Percentiles rank a stretch among this genome's conserved stretches.
phyloP scores from a whole-genome alignment of 2,113 vertebrate species.

The Protobothrops mucrosquamatus region DNA sequence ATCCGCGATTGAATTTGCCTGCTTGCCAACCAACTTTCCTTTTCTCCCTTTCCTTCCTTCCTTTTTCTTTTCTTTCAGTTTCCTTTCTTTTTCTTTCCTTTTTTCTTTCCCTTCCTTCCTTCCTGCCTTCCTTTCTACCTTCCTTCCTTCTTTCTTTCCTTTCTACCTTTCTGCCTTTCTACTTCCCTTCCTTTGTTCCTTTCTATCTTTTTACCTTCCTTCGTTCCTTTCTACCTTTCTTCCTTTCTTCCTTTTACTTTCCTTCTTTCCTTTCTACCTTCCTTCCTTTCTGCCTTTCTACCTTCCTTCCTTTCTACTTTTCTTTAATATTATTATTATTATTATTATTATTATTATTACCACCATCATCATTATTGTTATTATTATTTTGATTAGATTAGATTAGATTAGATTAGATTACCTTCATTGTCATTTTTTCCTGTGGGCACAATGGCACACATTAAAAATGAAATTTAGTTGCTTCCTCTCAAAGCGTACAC shows the following conservation, averaged over 20 bases:
- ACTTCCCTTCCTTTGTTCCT: background rate
- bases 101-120: too few species aligned
- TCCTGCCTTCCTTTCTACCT: background rate
- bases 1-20: background rate
- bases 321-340: background rate
- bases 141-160: background rate
- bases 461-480: too few species aligned
- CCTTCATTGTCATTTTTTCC: too few species aligned
- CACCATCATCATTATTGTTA: accelerated
- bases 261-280: background rate
- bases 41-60: background rate
- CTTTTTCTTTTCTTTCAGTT: background rate
- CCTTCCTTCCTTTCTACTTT: background rate
- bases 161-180: too few species aligned
- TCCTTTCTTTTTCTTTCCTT: too few species aligned
- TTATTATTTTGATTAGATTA: too few species aligned
- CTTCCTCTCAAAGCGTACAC: too few species aligned
- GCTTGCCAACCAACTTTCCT: background rate
- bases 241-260: too few species aligned
- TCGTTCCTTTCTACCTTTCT: background rate
- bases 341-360: too few species aligned
- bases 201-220: too few species aligned
- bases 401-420: too few species aligned
- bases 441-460: too few species aligned
- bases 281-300: background rate